These are phyloP conservation scores for Acanthosepion pharaonis DNA, from an alignment of 2,888 invertebrate species.

Conservation along the genomic window DNA sequence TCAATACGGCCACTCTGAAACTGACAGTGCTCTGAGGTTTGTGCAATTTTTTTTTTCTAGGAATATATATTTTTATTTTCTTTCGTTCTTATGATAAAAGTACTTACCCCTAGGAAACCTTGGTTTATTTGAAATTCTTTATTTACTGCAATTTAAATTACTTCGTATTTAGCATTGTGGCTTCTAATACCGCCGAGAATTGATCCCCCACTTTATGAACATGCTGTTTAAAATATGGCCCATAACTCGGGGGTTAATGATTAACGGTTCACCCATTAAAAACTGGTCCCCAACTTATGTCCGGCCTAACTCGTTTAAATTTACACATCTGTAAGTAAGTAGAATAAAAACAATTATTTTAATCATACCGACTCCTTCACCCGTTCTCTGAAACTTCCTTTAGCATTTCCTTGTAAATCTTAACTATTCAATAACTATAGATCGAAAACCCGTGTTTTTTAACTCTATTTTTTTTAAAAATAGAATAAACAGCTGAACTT, in stretches of 20 bases:
- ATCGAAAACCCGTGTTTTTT: too few relatives aligned
- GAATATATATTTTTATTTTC: neutral
- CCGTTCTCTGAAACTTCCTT: too few relatives aligned
- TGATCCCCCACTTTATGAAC: neutral
- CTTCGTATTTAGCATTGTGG: neutral
- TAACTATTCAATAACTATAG: too few relatives aligned
- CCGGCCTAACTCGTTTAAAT: neutral
- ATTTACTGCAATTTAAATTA: neutral
- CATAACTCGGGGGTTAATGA: neutral
- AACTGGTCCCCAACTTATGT: neutral
- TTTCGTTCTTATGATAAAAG: neutral
- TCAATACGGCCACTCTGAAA: slow-evolving; percentile 1
- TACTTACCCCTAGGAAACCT: neutral
- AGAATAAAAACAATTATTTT: too few relatives aligned
- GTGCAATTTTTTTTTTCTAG: neutral
- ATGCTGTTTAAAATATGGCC: neutral
- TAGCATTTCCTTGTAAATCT: too few relatives aligned
- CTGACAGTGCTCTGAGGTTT: slow-evolving; percentile 2
- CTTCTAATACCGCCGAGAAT: neutral
- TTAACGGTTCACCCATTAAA: neutral
- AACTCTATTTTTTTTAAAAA: too few relatives aligned
- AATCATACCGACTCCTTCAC: too few relatives aligned
- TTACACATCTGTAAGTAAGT: too few relatives aligned
- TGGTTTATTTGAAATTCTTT: neutral
- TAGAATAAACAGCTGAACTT: too few relatives aligned